Base-by-base conservation (phyloP, 2,113 vertebrate genomes). In the Leiothrix lutea region DNA sequence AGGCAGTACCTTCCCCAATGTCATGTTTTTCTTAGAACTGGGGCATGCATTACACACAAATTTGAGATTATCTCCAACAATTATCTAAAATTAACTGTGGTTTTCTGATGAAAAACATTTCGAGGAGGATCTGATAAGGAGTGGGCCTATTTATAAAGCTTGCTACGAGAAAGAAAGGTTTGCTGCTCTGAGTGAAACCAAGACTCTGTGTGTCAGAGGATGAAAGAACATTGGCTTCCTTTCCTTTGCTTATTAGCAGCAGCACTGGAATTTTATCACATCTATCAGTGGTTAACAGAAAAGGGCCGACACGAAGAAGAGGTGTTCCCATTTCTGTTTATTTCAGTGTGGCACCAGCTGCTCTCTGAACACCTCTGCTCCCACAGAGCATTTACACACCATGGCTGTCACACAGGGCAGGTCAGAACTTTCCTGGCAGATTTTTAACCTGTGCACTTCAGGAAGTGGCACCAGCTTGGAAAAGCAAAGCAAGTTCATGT, bases 31-130 rank as follows among this genome's bases (percentile, higher is more conserved):
- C 97, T 98, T 97, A 98, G 97, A 98, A 98, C 88, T 94, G 57
- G 95, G 89, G 90, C 95, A 97, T 93, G 42, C 15, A 91, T 95
- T 94, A 95, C 97, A 98, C 96, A 98, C 95, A 97, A 94, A 97
- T 97, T 97, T 96, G 93, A 98, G 98, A 98, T 98, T 98, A 98
- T 98, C 98, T 97, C 60, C 14, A 65, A 94, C 96, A 97, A 97
- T 98, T 96, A 98, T 98, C 98, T 98, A 95, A 98, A 98, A 98
- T 98, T 98, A 98, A 98, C 98, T 97, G 97, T 97, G 97, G 97
- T 98, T 98, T 98, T 97, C 96, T 97, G 97, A 98, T 98, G 97
- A 98, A 98, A 98, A 98, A 97, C 98, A 98, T 97, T 98, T 96
- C 97, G 93, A 94, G 94, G 79, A 94, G 74, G 71, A 97, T 98